Percentiles rank a stretch among this genome's conserved stretches.
These are phyloP conservation scores for Salvelinus sp. DNA, from an alignment of 2,113 vertebrate species.

Conservation along the genomic window DNA sequence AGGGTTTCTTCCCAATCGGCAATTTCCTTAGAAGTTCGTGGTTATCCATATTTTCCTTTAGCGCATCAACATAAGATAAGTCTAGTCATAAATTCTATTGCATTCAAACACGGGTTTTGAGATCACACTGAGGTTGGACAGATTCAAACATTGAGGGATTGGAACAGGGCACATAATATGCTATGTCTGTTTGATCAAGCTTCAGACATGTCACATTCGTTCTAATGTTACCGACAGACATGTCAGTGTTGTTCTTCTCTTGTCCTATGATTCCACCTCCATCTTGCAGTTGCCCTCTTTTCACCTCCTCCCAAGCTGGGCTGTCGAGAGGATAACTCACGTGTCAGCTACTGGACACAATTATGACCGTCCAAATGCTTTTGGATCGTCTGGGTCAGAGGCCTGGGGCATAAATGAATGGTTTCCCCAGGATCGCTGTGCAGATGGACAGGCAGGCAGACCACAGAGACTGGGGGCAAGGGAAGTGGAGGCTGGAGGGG, in stretches of 20 bases:
- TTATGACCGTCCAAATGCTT: constrained; percentile 11
- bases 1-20: too few species aligned
- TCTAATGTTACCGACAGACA: not conserved
- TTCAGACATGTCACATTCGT: not conserved
- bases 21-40: too few species aligned
- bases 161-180: not conserved
- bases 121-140: not conserved
- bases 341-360: constrained; percentile 12
- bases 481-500: not conserved
- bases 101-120: too few species aligned
- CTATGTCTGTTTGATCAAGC: not conserved
- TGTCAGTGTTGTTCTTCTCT: not conserved
- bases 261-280: not conserved
- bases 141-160: not conserved
- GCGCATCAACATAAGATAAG: too few species aligned
- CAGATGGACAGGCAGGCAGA: constrained; percentile 11
- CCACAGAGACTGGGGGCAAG: not conserved
- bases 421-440: constrained; percentile 3
- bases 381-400: constrained; percentile 10
- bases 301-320: not conserved
- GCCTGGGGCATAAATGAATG: constrained; percentile 17
- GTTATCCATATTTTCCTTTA: too few species aligned
- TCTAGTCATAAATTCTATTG: not conserved
- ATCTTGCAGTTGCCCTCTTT: not conserved
- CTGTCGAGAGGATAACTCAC: constrained; percentile 8